Conservation (phyloP, 2,113 vertebrate species). For the Tetrao urogallus region DNA sequence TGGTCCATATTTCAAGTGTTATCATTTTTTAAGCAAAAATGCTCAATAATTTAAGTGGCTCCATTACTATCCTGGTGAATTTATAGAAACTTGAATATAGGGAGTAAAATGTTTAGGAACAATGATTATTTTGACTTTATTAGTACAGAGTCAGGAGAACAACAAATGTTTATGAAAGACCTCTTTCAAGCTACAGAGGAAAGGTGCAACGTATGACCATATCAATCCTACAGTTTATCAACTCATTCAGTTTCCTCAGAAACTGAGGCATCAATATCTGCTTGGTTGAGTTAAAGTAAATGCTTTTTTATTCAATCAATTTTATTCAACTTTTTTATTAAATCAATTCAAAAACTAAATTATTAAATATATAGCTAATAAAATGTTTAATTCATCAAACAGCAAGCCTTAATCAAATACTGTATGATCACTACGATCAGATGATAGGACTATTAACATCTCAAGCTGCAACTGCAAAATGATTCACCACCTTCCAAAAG, state of each 20-base stretch:
- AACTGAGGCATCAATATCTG: background rate
- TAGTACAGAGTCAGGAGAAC: background rate
- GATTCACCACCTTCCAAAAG: background rate
- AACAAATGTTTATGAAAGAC: background rate
- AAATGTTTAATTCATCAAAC: background rate
- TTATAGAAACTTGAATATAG: background rate
- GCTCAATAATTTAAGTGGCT: background rate
- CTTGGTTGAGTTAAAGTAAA: background rate
- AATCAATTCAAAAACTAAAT: background rate
- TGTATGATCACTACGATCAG: background rate
- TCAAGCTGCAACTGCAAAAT: background rate
- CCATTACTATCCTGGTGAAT: background rate
- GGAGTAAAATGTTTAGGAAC: background rate
- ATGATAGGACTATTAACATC: background rate
- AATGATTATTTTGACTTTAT: background rate
- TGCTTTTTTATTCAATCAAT: background rate
- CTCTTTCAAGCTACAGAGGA: background rate
- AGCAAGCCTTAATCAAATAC: background rate
- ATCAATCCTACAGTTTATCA: background rate
- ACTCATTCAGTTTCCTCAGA: background rate
- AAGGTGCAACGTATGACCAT: background rate
- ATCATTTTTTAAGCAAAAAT: background rate
- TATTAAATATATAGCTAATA: background rate
- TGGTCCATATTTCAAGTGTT: background rate
- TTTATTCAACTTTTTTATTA: background rate